Conservation (phyloP, 2,113 vertebrate genomes). For the Nyctibius bracteatus region DNA sequence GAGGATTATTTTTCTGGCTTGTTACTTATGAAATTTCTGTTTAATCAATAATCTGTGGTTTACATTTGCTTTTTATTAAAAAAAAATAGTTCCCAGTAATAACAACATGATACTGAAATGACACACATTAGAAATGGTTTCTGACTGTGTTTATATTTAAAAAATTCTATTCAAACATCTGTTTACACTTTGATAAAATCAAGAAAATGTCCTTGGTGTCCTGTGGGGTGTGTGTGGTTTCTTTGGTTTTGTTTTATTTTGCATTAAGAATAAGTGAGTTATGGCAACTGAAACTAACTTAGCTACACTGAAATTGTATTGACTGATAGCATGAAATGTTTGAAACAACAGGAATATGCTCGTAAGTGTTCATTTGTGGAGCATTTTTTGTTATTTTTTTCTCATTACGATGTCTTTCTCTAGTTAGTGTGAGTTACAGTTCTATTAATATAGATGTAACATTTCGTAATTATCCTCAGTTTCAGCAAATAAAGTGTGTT, state of each 20-base stretch:
- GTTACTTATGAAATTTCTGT: not conserved
- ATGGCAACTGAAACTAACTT: not conserved
- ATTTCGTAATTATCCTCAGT: not conserved
- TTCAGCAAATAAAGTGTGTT: not conserved
- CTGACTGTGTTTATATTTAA: not conserved
- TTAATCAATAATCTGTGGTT: not conserved
- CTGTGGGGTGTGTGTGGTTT: not conserved
- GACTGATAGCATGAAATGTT: not conserved
- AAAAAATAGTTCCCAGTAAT: not conserved
- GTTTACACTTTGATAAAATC: constrained; percentile 7
- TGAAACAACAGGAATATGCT: not conserved
- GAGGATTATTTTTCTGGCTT: not conserved
- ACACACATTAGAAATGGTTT: not conserved
- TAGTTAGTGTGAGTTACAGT: not conserved
- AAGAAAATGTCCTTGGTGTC: not conserved
- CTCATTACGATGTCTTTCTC: not conserved
- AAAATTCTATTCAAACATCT: not conserved
- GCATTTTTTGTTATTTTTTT: not conserved
- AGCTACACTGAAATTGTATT: not conserved
- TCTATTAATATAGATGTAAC: not conserved
- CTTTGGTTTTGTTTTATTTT: constrained; percentile 11
- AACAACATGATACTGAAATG: not conserved
- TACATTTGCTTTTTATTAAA: constrained; percentile 11
- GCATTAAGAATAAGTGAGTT: not conserved
- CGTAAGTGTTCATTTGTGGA: not conserved